Conservation (phyloP, 1,140 invertebrate species). For the Diprion similis region DNA sequence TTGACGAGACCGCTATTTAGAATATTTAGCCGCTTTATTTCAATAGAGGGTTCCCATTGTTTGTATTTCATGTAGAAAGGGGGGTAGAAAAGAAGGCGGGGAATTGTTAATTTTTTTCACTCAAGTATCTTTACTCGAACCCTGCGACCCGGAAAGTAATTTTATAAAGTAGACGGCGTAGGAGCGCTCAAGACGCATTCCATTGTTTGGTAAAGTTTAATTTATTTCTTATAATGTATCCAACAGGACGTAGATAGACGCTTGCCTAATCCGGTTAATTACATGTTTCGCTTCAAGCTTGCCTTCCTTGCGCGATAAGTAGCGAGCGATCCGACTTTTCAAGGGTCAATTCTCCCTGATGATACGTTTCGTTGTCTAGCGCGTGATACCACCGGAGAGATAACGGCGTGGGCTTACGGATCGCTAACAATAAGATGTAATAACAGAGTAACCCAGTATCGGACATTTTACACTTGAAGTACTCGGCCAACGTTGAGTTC, state of each 20-base stretch:
- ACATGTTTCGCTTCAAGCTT: neutral
- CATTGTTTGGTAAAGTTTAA: neutral
- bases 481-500: too few relatives aligned
- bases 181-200: neutral
- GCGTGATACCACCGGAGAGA: neutral
- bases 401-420: too few relatives aligned
- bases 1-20: constrained; percentile 20
- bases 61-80: neutral
- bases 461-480: too few relatives aligned
- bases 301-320: neutral
- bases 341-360: neutral
- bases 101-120: constrained; percentile 11
- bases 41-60: neutral
- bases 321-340: neutral
- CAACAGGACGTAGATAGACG: neutral
- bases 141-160: neutral
- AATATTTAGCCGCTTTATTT: constrained; percentile 6
- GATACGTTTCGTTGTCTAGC: neutral
- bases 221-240: neutral
- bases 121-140: neutral
- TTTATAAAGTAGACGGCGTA: neutral
- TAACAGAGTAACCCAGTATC: too few relatives aligned
- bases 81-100: neutral
- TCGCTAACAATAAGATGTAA: too few relatives aligned
- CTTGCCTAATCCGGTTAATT: neutral